A percentile compares a stretch with the other conserved stretches of the same genome.
These are phyloP conservation scores for Lates japonicus DNA, from an alignment of 2,797 vertebrate genomes.

Conservation along the genomic window DNA sequence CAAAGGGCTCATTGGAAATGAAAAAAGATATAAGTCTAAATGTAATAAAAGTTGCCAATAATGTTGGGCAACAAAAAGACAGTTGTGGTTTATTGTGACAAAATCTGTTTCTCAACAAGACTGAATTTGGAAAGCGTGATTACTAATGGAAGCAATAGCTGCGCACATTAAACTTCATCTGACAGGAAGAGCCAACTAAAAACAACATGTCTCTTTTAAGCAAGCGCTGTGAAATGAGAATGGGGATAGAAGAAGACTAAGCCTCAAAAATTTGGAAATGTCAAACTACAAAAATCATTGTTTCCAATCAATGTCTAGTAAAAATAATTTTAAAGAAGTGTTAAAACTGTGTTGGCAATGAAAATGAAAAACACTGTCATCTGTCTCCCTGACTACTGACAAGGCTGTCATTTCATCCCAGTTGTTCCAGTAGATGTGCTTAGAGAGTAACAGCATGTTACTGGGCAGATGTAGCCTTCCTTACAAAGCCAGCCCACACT, in stretches of 20 bases:
- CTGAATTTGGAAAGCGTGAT: not conserved
- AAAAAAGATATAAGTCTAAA: conserved; percentile 3
- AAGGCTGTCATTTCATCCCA: conserved; percentile 29
- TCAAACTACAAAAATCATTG: not conserved
- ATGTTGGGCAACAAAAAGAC: not conserved
- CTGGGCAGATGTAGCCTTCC: conserved; percentile 5
- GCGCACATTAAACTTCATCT: not conserved
- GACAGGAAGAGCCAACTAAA: conserved; percentile 4
- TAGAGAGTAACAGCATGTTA: conserved; percentile 14
- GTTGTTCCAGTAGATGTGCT: not conserved
- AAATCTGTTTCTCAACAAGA: not conserved
- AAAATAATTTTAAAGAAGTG: not conserved
- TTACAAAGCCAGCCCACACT: conserved; percentile 12
- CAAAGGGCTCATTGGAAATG: not conserved
- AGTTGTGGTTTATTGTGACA: not conserved
- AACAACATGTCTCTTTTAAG: conserved; percentile 3
- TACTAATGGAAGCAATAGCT: not conserved
- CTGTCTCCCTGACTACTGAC: not conserved
- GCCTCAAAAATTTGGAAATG: not conserved
- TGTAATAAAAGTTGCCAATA: not conserved
- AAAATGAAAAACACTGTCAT: conserved; percentile 28
- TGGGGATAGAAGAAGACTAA: conserved; percentile 8
- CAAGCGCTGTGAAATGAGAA: conserved; percentile 11
- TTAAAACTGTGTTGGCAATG: not conserved
- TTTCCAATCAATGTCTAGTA: conserved; percentile 5